Evolutionary conservation across 2,113 vertebrate species (phyloP), one percentile per base, ranked within the genome.

Genomic region (Brachionichthys hirsutus): DNA sequence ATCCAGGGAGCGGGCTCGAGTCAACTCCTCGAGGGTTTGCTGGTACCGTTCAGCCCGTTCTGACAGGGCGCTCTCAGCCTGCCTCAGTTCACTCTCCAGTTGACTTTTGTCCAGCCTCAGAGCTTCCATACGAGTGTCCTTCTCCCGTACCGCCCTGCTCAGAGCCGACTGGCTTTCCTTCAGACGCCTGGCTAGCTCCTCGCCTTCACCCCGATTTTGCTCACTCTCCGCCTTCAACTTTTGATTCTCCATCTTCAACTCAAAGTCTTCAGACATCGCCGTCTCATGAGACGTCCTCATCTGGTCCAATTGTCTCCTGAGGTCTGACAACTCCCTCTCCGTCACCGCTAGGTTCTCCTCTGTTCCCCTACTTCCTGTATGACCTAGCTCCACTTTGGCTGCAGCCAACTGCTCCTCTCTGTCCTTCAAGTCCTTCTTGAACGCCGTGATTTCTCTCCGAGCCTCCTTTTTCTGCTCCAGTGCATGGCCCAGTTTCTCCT

Each of bases 61-160:
- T 4, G 89, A 55, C 2, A 94, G 62, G 0, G 75, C 82, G 62
- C 75, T 89, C 79, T 96, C 92, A 0, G 78, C n/a, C 72, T 84
- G 92, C 19, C 78, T 87, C 67, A 97, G 53, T 54, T 97, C 93
- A 0, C 12, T 70, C 73, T 95, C 94, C 13, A 96, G 64, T 35
- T 92, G 92, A 1, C n/a, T 80, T 67, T 95, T 97, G 65, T 96
- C 95, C 56, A 91, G 73, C 85, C 90, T 94, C 53, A 95, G 76
- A 50, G 94, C 92, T 64, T 95, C 93, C 10, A 93, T 81, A 12
- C 92, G 48, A 13, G 90, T 90, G 16, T 93, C 89, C 79, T 94
- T 97, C 78, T 96, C 95, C 48, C 92, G 78, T 17, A 70, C 71
- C 19, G 90, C 66, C 68, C 93, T 92, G 38, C 57, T 91, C 30